Base-by-base conservation (phyloP, 2,113 vertebrate species). In the Meles meles region DNA sequence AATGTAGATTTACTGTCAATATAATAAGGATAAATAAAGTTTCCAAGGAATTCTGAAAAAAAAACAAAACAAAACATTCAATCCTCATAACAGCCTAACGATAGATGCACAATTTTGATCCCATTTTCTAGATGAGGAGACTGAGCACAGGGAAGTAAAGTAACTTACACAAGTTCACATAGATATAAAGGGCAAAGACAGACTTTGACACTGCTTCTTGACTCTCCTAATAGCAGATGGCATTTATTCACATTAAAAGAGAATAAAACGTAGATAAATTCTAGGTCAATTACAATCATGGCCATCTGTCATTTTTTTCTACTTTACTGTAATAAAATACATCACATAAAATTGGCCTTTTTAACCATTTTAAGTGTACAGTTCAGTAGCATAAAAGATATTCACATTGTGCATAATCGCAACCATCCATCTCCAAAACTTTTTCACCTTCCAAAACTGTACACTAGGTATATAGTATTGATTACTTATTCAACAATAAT, bases 181-280 rank as follows among this genome's bases (percentile, higher is more conserved):
- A 14, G 39, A 18, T 1, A 17, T 2, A 44, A 34, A 47, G 8
- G 27, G 90, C 77, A 31, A 39, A 59, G 9, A 31, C 31, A 14
- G 47, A 1, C 6, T 44, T 55, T 25, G 44, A 47, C 37, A 25
- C 4, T 18, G 57, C 57, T 39, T 42, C 21, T 49, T 21, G 20
- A 25, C 37, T 17, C 18, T n/a, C 34, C 72, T 49, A 2, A 59
- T 11, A 29, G 5, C 18, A 1, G 25, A 42, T 29, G 29, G 10
- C 2, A 47, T 34, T 39, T 31, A 34, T 34, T 93, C 47, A 39
- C 34, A 42, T 21, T 10, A 34, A 81, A 63, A 49, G 20, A 31
- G 15, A 9, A 47, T 49, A 11, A 61, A 23, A 49, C 7, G 99
- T 72, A 61, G 97, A 76, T 96, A 98, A 99, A 57, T 49, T 49